Conservation (phyloP, 2,113 vertebrate genomes). For the Cavia porcellus region DNA sequence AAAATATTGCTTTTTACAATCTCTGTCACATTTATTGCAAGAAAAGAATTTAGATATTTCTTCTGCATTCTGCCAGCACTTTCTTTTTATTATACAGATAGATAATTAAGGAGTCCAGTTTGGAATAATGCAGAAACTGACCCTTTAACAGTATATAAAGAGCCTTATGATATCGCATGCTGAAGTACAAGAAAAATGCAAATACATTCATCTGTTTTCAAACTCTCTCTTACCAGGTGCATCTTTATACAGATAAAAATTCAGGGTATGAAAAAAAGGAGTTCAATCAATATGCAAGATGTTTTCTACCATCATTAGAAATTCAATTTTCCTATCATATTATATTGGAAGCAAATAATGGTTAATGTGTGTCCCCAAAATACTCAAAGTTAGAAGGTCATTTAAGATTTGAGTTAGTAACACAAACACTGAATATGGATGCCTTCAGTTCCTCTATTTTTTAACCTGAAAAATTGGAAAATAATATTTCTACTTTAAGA, state of each 20-base stretch:
- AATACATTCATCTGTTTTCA: constrained; percentile 59
- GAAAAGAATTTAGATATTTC: constrained; percentile 92
- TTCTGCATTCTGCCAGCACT: constrained; percentile 94
- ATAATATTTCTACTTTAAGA: neutral
- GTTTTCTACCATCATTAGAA: constrained; percentile 28
- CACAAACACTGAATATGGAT: neutral
- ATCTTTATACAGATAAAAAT: constrained; percentile 52
- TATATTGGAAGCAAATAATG: constrained; percentile 36
- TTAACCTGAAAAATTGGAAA: constrained; percentile 39
- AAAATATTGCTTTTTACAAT: constrained; percentile 95
- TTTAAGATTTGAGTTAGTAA: neutral
- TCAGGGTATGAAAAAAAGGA: constrained; percentile 36
- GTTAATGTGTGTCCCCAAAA: constrained; percentile 28
- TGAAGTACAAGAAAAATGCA: neutral
- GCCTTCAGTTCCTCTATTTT: neutral
- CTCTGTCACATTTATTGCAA: constrained; percentile 96
- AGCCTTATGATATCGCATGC: constrained; percentile 55
- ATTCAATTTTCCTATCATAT: constrained; percentile 24
- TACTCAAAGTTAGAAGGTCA: neutral
- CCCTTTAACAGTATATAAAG: constrained; percentile 51
- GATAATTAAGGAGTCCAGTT: constrained; percentile 83
- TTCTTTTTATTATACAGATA: constrained; percentile 82
- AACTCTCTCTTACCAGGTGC: constrained; percentile 59
- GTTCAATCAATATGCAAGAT: neutral
- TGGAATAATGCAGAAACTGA: constrained; percentile 62